Evolutionary conservation across 2,797 vertebrate species (phyloP), one percentile per base, ranked within the genome.

Genomic region (Morelia viridis): DNA sequence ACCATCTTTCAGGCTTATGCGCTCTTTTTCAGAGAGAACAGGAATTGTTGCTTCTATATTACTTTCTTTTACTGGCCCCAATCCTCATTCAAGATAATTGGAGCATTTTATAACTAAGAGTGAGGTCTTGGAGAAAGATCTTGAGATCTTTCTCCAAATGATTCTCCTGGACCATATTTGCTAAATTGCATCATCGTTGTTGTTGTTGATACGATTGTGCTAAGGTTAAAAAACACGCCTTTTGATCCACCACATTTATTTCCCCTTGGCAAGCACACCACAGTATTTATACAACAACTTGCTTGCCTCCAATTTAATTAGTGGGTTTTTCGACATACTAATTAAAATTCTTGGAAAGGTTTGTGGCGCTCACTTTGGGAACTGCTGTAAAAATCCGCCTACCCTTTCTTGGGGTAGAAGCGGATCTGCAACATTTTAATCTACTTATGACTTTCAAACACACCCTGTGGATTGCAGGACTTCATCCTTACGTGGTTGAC

Each of bases 401-500:
- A 80, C 61, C 94, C 65, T 0, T 62, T 91, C 31, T 90, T 50
- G 0, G 4, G 91, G 89, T 91, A 92, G 95, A 95, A 94, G 95
- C 83, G 84, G 96, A 93, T 92, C 57, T 0, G 0, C 94, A 76
- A 0, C 96, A 92, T 96, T 96, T 94, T 95, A 89, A 56, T 62
- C 56, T 58, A 90, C 57, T 96, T 93, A 95, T 85, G 90, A 92
- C 28, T 94, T 86, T 84, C 60, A 87, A 94, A 85, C 93, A 94
- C 92, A 89, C 94, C 86, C 91, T 85, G 80, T 64, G 71, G 26
- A 83, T 94, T 85, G 28, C 0, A 94, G 89, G 31, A 58, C 90
- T 90, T 84, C 11, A 4, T 0, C 1, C 24, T 83, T 68, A 58
- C 24, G 0, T n/a, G 6, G 56, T 61, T 35, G 57, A 71, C 19